phyloP scores from a whole-genome alignment of 2,113 vertebrate genomes.

The Albula glossodonta region DNA sequence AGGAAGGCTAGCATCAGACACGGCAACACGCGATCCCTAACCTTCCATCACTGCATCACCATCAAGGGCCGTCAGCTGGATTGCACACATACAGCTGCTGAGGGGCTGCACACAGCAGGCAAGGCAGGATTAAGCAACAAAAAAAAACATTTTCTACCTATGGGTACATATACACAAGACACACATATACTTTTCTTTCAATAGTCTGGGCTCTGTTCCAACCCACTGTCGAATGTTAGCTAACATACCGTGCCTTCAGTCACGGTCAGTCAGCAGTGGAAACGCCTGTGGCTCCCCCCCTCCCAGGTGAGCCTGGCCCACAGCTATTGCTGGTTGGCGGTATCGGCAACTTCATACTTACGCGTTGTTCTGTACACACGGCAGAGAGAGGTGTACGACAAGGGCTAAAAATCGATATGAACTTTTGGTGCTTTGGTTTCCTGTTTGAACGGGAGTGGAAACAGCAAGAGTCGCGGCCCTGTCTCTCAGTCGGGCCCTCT shows the following conservation, averaged over 20 bases:
- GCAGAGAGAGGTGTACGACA: neutral
- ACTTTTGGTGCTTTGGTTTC: neutral
- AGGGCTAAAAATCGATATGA: neutral
- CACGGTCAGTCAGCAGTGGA: neutral
- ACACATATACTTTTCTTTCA: too few relatives aligned
- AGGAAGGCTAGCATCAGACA: neutral
- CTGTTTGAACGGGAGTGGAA: neutral
- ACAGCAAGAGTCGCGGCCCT: neutral
- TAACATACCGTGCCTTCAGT: neutral
- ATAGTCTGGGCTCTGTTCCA: neutral
- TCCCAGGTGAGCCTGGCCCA: too few relatives aligned
- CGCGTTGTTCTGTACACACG: neutral
- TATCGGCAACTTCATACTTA: neutral
- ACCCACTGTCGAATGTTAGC: neutral
- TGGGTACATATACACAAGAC: too few relatives aligned
- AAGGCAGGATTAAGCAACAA: neutral
- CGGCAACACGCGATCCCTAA: neutral
- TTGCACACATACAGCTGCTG: neutral
- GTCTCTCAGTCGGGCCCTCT: constrained; percentile 6
- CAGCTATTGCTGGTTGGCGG: neutral
- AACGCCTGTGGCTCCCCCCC: neutral
- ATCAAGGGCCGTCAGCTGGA: neutral
- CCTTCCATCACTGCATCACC: neutral
- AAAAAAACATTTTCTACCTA: neutral
- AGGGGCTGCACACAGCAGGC: neutral